phyloP scores from a whole-genome alignment of 37 sponge, comb jelly and placozoan species.

The Bolinopsis microptera region DNA sequence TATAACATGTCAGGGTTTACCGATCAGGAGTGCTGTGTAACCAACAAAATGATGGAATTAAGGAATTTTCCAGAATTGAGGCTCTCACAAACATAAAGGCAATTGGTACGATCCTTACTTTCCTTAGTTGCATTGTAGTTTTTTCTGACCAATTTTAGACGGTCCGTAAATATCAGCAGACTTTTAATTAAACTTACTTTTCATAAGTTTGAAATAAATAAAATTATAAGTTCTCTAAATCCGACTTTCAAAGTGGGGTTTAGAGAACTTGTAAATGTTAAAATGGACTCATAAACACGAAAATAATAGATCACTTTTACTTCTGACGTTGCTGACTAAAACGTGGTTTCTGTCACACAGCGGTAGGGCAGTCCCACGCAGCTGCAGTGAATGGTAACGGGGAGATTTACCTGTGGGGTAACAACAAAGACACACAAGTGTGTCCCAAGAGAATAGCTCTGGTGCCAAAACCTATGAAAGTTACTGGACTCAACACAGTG shows the following conservation, averaged over 20 bases:
- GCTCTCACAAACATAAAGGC: conserved; percentile 41
- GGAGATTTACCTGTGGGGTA: conserved; percentile 51
- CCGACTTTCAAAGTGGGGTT: no score
- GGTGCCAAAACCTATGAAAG: conserved; percentile 52
- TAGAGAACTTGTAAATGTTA: no score
- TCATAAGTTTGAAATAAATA: no score
- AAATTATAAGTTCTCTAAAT: no score
- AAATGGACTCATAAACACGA: no score
- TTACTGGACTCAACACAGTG: conserved; percentile 49
- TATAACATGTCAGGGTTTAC: conserved; percentile 37
- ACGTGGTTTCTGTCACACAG: no score
- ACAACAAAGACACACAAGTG: conserved; percentile 60
- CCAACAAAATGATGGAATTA: conserved; percentile 23
- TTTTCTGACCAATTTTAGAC: no score
- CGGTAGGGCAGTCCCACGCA: conserved; percentile 41
- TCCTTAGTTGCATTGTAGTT: no score
- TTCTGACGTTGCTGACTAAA: no score
- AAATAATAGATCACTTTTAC: no score
- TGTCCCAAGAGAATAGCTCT: conserved; percentile 43
- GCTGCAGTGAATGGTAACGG: conserved; percentile 60
- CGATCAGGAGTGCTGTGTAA: conserved; percentile 6
- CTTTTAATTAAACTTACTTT: no score
- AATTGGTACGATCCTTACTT: conserved; percentile 51
- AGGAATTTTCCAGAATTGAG: conserved; percentile 19
- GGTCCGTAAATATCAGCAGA: no score